Base-by-base conservation (phyloP, 2,797 vertebrate species). In the Synaphobranchus kaupii region DNA sequence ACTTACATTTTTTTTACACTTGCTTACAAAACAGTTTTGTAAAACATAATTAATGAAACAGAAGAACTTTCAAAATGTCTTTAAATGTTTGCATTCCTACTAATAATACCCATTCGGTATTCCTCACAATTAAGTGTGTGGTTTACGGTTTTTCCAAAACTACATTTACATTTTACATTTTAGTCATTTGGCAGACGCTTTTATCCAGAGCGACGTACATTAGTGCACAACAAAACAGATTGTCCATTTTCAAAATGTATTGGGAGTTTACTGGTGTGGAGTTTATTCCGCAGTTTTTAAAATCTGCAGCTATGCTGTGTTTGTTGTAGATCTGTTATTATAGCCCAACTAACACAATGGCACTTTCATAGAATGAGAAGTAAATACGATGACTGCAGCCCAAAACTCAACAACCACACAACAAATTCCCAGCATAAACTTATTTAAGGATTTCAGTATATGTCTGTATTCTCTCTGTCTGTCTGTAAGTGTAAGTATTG, bases 71-170 rank as follows among this genome's bases (percentile, higher is more conserved):
- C 66, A 73, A 0, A 86, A 47, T 68, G 52, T 20, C 86, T 78
- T 85, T 60, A 90, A 91, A 91, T 89, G 90, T 91, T 88, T 91
- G 93, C 85, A 87, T 47, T 56, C 34, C 80, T 50, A 20, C 20
- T 22, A 71, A 3, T 90, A 90, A 91, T 87, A 92, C 86, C 91
- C 92, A 92, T 94, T 93, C 93, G 95, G 94, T 95, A 93, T 91
- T 93, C 91, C 93, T 95, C 93, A 95, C 89, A 88, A 90, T 93
- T 93, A 90, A 86, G 89, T 84, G 87, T 25, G 85, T 60, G 84
- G 84, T 84, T 88, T 78, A 63, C 84, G 84, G 39, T 88, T 87
- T 88, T 58, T 84, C 68, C 68, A 88, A 90, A 91, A 89, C 88
- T n/a, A n/a, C n/a, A n/a, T n/a, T n/a, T n/a, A n/a, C n/a, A n/a